phyloP scores from a whole-genome alignment of 1,140 invertebrate genomes.

The Lepidurus arcticus region DNA sequence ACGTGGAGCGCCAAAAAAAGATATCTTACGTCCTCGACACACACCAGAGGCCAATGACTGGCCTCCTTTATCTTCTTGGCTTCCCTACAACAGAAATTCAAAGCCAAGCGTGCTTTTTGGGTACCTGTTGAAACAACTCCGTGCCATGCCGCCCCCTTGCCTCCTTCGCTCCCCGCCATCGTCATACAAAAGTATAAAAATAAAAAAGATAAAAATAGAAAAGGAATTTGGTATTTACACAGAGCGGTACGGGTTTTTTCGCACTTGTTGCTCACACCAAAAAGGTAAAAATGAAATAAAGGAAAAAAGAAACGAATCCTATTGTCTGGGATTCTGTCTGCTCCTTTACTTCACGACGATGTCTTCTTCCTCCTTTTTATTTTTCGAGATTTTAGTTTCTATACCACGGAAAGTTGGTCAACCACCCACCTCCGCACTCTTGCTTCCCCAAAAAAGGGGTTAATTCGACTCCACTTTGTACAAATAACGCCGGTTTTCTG shows the following conservation, averaged over 20 bases:
- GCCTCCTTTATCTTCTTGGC: slow-evolving; percentile 1
- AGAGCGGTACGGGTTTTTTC: background rate
- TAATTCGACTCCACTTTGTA: background rate
- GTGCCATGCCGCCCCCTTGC: background rate
- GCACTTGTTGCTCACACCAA: background rate
- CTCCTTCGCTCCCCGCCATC: background rate
- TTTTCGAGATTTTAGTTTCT: too few species aligned
- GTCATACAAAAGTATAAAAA: background rate
- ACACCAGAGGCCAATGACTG: slow-evolving; percentile 5
- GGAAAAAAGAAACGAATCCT: background rate
- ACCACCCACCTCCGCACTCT: background rate
- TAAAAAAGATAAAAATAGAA: too few species aligned
- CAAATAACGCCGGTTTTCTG: background rate
- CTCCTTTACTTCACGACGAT: background rate
- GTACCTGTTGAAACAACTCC: background rate
- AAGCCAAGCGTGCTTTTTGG: background rate
- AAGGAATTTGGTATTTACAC: background rate
- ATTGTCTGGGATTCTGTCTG: background rate
- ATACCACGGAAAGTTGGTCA: background rate
- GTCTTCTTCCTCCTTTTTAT: background rate
- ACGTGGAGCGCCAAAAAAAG: slow-evolving; percentile 1
- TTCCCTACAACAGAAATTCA: background rate
- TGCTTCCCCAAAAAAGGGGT: background rate
- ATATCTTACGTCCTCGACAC: background rate
- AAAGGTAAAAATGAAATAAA: background rate